A percentile compares a stretch with the other conserved stretches of the same genome.
Evolutionary conservation across 2,888 invertebrate genomes (phyloP).

Genomic region (Xestia ashworthii): DNA sequence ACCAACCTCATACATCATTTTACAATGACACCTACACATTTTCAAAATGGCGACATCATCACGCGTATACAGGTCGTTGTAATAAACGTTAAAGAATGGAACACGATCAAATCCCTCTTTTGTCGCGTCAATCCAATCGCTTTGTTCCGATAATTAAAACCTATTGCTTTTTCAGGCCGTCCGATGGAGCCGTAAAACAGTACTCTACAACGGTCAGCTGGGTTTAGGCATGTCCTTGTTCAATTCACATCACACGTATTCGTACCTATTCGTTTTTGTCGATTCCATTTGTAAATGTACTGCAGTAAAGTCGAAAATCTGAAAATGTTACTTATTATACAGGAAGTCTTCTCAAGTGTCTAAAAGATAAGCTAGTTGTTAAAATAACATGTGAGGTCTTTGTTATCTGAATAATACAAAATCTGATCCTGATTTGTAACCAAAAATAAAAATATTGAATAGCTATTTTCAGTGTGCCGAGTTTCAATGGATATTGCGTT

Average conservation of each 20-base stretch:
- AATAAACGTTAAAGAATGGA: conserved; percentile 42
- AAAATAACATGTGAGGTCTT: neutral
- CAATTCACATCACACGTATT: conserved; percentile 10
- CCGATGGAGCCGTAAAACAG: conserved; percentile 36
- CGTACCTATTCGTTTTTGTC: neutral
- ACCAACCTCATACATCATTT: no score
- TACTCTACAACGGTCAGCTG: conserved; percentile 26
- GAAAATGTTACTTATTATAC: neutral
- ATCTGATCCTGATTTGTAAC: no score
- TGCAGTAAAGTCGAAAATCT: neutral
- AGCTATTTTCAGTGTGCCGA: neutral
- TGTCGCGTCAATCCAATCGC: conserved; percentile 26
- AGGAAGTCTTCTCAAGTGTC: neutral
- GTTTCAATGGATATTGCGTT: neutral
- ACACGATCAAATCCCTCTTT: conserved; percentile 42
- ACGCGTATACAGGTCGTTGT: conserved; percentile 1
- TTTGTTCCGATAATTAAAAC: conserved; percentile 53
- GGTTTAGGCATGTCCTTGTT: conserved; percentile 7
- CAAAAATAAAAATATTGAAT: neutral
- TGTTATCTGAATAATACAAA: no score
- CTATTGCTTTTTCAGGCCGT: conserved; percentile 41
- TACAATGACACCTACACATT: neutral
- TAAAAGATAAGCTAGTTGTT: neutral
- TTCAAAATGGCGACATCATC: conserved; percentile 8
- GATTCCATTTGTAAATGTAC: neutral